Percentiles rank a stretch among this genome's conserved stretches.
Evolutionary conservation across 2,113 vertebrate species (phyloP).

Genomic region (Delphinapterus leucas): DNA sequence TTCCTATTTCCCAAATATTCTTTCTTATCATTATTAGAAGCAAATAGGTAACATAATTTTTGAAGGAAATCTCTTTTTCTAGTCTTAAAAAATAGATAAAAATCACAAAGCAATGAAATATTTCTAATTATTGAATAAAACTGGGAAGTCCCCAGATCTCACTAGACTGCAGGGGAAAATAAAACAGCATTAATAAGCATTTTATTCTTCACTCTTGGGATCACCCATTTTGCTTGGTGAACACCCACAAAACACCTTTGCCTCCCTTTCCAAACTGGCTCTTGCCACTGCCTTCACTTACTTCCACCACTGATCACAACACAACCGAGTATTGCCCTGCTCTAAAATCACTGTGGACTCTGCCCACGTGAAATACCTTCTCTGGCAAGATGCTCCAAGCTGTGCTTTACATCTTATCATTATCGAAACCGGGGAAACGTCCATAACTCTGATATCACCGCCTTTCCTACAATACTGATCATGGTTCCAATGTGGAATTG

Average conservation of each 20-base stretch:
- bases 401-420: background rate
- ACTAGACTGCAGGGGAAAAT: background rate
- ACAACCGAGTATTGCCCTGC: rapidly evolving
- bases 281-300: background rate
- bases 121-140: background rate
- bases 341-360: background rate
- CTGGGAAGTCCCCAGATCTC: background rate
- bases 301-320: background rate
- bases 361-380: background rate
- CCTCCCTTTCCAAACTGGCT: background rate
- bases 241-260: background rate
- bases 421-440: background rate
- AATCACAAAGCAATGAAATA: background rate
- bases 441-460: background rate
- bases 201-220: background rate
- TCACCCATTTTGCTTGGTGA: background rate
- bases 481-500: background rate
- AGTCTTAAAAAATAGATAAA: background rate
- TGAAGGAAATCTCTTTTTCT: background rate
- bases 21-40: background rate
- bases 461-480: background rate
- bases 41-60: background rate
- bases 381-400: background rate
- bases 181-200: background rate
- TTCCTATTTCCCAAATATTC: background rate